phyloP scores from a whole-genome alignment of 2,113 vertebrate genomes.

The Saguinus imperator region DNA sequence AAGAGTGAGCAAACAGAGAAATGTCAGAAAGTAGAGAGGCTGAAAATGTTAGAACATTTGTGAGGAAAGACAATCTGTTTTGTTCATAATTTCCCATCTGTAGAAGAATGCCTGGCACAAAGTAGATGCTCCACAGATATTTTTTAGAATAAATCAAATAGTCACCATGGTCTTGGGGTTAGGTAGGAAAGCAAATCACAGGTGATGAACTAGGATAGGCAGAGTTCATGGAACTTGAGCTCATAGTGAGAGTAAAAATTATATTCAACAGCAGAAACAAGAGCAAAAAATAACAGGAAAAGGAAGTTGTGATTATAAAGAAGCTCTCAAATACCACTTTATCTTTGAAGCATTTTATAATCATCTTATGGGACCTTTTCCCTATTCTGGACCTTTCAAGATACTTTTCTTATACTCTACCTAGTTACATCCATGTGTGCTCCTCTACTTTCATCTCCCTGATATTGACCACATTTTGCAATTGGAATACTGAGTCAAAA shows the following conservation, averaged over 20 bases:
- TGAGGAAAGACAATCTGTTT: background rate
- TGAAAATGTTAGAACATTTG: background rate
- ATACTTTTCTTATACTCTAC: background rate
- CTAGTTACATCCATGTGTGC: background rate
- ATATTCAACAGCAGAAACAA: constrained; percentile 31
- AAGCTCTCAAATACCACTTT: constrained; percentile 47
- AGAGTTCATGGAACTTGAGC: constrained; percentile 22
- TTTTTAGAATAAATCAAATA: constrained; percentile 38
- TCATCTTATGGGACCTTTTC: background rate
- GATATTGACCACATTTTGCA: background rate
- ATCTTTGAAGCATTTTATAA: constrained; percentile 47
- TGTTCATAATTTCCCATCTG: background rate
- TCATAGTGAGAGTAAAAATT: constrained; percentile 23
- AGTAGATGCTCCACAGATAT: background rate
- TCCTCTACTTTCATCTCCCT: background rate
- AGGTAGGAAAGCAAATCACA: constrained; percentile 39
- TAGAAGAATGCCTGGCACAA: background rate
- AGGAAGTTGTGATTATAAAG: constrained; percentile 58
- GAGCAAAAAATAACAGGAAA: constrained; percentile 66
- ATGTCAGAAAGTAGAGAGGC: background rate
- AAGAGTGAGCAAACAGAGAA: background rate
- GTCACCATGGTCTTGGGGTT: background rate
- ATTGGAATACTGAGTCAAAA: background rate
- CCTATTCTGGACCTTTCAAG: background rate
- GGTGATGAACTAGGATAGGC: background rate